Evolutionary conservation across 2,797 vertebrate species (phyloP).

Genomic region (Hybognathus amarus): DNA sequence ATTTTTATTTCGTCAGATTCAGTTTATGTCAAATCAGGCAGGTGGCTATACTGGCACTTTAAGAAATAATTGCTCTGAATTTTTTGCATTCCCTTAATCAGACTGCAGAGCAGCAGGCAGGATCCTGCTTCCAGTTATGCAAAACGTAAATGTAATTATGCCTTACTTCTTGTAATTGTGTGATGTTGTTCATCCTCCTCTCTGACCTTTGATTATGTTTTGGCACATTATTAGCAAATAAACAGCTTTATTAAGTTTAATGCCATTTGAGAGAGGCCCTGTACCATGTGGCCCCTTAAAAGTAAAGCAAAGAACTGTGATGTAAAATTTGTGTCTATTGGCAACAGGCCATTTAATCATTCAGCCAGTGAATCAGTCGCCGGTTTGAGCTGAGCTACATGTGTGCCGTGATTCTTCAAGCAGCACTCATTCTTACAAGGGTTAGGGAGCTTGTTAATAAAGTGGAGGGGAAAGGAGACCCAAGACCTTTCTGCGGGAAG

Average conservation of each 20-base stretch:
- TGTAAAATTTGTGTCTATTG: constrained; percentile 49
- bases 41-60: constrained; percentile 59
- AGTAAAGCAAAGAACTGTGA: constrained; percentile 24
- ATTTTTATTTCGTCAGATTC: constrained; percentile 10
- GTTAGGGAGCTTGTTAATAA: constrained; percentile 57
- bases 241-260: constrained; percentile 71
- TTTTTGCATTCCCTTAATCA: constrained; percentile 54
- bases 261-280: constrained; percentile 44
- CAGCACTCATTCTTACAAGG: constrained; percentile 48
- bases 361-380: constrained; percentile 43
- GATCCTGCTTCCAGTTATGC: constrained; percentile 55
- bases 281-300: constrained; percentile 37
- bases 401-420: constrained; percentile 49
- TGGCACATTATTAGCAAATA: constrained; percentile 75
- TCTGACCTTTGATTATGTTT: constrained; percentile 70
- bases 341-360: constrained; percentile 57
- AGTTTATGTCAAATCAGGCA: constrained; percentile 33
- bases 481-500: constrained; percentile 53
- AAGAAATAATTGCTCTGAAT: constrained; percentile 61
- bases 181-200: constrained; percentile 63
- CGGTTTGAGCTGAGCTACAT: constrained; percentile 44
- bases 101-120: constrained; percentile 53
- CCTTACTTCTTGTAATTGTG: constrained; percentile 62
- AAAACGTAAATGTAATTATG: constrained; percentile 59
- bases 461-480: constrained; percentile 55